Percentiles rank a stretch among this genome's conserved stretches.
phyloP scores from a whole-genome alignment of 2,113 vertebrate species.

The Carollia perspicillata region DNA sequence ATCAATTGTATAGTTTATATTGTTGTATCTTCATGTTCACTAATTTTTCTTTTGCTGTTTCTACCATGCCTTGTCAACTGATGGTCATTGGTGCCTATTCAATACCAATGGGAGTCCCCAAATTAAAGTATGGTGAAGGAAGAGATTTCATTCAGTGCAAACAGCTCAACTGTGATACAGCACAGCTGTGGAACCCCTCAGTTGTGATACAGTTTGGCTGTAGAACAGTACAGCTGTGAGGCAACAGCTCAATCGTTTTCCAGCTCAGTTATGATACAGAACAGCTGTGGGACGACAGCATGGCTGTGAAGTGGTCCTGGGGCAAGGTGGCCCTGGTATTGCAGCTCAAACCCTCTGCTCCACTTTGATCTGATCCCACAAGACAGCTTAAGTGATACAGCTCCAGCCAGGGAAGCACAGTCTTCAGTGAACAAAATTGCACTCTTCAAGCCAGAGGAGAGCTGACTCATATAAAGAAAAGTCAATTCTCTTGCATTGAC shows the following conservation, averaged over 20 bases:
- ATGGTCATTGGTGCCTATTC: not conserved
- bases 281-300: not conserved
- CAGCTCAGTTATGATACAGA: not conserved
- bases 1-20: not conserved
- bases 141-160: not conserved
- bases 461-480: not conserved
- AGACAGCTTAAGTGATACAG: not conserved
- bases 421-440: not conserved
- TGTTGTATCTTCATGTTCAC: not conserved
- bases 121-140: not conserved
- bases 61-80: not conserved
- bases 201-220: not conserved
- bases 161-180: not conserved
- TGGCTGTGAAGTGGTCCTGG: not conserved
- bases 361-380: not conserved
- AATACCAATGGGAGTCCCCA: not conserved
- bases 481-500: not conserved
- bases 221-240: not conserved
- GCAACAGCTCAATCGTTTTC: not conserved
- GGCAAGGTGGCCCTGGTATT: not conserved
- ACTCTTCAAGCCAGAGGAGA: not conserved
- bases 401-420: not conserved
- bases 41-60: not conserved
- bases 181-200: not conserved
- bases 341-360: not conserved